Percentiles rank a stretch among this genome's conserved stretches.
These are phyloP conservation scores for Plutomurus gul DNA, from an alignment of 1,140 invertebrate species.

Conservation along the genomic window DNA sequence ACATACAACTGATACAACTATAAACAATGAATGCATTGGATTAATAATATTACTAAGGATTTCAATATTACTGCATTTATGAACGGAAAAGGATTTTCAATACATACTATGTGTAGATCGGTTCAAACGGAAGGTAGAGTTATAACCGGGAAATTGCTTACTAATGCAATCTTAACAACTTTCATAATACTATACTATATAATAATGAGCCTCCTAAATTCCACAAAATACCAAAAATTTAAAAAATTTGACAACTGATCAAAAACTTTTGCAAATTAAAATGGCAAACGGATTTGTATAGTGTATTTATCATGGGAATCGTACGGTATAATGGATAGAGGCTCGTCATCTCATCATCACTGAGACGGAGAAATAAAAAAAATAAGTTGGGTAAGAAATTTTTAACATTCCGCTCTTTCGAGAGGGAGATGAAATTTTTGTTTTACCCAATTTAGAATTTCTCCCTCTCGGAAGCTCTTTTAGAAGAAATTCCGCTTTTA, in stretches of 20 bases:
- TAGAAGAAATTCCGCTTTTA: conserved; percentile 24
- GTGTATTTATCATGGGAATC: conserved; percentile 24
- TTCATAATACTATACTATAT: not conserved
- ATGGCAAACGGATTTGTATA: conserved; percentile 24
- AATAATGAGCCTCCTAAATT: conserved; percentile 12
- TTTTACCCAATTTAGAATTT: conserved; percentile 30
- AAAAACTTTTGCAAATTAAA: conserved; percentile 26
- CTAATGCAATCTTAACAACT: conserved; percentile 15
- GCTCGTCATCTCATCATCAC: conserved; percentile 28
- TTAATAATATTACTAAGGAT: no score
- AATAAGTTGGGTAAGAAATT: conserved; percentile 25
- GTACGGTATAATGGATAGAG: conserved; percentile 26
- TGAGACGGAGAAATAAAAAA: conserved; percentile 29
- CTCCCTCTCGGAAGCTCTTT: conserved; percentile 21
- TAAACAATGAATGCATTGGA: no score
- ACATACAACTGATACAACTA: no score
- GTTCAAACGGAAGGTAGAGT: not conserved
- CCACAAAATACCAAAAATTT: conserved; percentile 27
- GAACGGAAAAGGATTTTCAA: not conserved
- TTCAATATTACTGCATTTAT: no score
- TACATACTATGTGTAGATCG: not conserved
- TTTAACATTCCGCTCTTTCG: conserved; percentile 28
- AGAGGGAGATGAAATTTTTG: conserved; percentile 29
- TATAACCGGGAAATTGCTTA: not conserved
- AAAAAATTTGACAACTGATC: not conserved